These are phyloP conservation scores for Astyanax mexicanus DNA, from an alignment of 2,797 vertebrate genomes.

Conservation along the genomic window DNA sequence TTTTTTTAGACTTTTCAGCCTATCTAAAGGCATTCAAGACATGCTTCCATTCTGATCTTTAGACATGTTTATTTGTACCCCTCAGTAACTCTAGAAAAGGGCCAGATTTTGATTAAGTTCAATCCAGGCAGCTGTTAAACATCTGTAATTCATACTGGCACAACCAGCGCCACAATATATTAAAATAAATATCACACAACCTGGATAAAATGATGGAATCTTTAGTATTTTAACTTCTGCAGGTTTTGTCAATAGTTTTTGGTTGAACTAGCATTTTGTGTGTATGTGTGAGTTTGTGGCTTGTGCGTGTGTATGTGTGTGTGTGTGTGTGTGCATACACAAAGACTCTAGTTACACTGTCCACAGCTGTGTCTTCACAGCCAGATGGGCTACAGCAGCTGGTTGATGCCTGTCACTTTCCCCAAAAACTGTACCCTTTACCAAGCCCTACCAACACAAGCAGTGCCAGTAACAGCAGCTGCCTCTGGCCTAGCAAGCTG, in stretches of 20 bases:
- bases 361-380: conserved; percentile 74
- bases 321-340: neutral
- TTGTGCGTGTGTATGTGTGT: conserved; percentile 8
- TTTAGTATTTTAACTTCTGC: neutral
- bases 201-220: neutral
- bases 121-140: neutral
- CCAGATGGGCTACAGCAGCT: conserved; percentile 69
- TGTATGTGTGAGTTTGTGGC: neutral
- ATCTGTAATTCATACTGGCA: neutral
- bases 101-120: neutral
- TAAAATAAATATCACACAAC: neutral
- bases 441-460: neutral
- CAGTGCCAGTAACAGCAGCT: conserved; percentile 35
- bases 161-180: neutral
- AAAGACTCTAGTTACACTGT: conserved; percentile 27
- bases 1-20: neutral
- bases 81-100: neutral
- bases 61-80: neutral
- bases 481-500: neutral
- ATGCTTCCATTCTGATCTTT: neutral
- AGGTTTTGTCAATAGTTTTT: neutral
- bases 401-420: conserved; percentile 68
- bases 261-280: neutral
- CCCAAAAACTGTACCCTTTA: conserved; percentile 30
- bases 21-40: neutral